phyloP scores from a whole-genome alignment of 2,797 vertebrate genomes.

The Erethizon dorsatum region DNA sequence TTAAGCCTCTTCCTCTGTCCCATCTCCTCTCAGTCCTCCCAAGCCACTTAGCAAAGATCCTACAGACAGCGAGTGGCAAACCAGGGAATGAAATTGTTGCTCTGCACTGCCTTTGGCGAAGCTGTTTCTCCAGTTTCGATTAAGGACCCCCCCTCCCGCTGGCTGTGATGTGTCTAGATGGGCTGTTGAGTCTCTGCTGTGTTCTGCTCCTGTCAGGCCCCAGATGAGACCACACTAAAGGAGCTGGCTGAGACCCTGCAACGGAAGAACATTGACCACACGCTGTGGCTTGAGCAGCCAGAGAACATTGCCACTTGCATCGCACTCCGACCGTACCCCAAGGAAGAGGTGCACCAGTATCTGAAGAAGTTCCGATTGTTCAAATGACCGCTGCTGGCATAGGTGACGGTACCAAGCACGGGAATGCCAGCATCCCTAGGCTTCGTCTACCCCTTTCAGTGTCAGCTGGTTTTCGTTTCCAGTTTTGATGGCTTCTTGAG shows the following conservation, averaged over 20 bases:
- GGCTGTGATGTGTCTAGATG: background rate
- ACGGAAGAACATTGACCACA: constrained; percentile 91
- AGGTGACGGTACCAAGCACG: background rate
- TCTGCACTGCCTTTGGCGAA: background rate
- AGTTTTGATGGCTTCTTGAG: constrained; percentile 55
- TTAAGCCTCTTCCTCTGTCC: background rate
- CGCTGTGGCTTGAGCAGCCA: constrained; percentile 96
- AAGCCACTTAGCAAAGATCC: background rate
- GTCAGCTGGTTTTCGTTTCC: background rate
- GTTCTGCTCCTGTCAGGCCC: constrained; percentile 89
- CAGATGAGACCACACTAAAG: constrained; percentile 91
- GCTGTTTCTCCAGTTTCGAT: background rate
- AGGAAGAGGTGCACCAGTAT: constrained; percentile 93
- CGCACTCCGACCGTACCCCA: constrained; percentile 95
- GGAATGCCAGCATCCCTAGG: background rate
- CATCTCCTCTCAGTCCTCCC: background rate
- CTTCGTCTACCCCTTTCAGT: background rate
- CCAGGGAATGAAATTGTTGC: background rate
- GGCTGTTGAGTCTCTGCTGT: background rate
- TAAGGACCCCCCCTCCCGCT: background rate
- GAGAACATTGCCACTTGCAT: constrained; percentile 95
- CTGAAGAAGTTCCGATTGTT: constrained; percentile 95
- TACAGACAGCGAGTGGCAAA: background rate
- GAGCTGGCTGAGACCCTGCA: constrained; percentile 90
- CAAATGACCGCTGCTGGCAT: constrained; percentile 88